Evolutionary conservation across 2,888 invertebrate genomes (phyloP).

Genomic region (Agrotis segetum): DNA sequence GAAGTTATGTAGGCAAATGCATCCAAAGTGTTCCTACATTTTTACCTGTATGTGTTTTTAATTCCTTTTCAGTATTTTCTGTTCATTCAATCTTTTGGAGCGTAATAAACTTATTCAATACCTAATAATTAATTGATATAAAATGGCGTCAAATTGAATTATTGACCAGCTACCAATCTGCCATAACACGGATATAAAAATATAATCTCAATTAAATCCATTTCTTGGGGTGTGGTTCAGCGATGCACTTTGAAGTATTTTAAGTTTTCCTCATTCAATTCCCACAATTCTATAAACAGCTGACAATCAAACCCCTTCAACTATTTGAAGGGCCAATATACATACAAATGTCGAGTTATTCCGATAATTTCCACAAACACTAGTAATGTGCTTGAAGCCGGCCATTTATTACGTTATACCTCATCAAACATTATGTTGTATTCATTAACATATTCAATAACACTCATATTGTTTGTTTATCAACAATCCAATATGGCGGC

Average conservation of each 20-base stretch:
- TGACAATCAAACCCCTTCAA: constrained; percentile 18
- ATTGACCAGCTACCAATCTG: constrained; percentile 22
- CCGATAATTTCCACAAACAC: constrained; percentile 30
- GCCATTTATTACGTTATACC: constrained; percentile 45
- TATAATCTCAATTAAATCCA: not conserved
- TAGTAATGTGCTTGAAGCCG: constrained; percentile 41
- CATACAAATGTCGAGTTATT: constrained; percentile 29
- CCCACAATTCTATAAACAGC: constrained; percentile 27
- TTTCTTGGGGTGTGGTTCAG: not conserved
- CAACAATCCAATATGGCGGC: constrained; percentile 35
- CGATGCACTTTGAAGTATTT: constrained; percentile 22
- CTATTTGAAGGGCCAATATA: constrained; percentile 4
- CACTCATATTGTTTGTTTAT: constrained; percentile 46
- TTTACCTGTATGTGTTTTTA: too few relatives aligned
- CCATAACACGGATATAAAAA: constrained; percentile 11
- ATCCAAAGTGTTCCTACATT: not conserved
- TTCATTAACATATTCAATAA: constrained; percentile 47
- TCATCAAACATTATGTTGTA: constrained; percentile 57
- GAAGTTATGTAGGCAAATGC: not conserved
- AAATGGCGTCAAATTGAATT: not conserved
- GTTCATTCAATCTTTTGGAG: too few relatives aligned
- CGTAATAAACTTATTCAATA: too few relatives aligned
- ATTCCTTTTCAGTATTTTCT: not conserved
- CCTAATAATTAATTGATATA: not conserved
- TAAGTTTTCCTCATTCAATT: constrained; percentile 34